These are phyloP conservation scores for Volucella zonaria DNA, from an alignment of 2,888 invertebrate species.

Conservation along the genomic window DNA sequence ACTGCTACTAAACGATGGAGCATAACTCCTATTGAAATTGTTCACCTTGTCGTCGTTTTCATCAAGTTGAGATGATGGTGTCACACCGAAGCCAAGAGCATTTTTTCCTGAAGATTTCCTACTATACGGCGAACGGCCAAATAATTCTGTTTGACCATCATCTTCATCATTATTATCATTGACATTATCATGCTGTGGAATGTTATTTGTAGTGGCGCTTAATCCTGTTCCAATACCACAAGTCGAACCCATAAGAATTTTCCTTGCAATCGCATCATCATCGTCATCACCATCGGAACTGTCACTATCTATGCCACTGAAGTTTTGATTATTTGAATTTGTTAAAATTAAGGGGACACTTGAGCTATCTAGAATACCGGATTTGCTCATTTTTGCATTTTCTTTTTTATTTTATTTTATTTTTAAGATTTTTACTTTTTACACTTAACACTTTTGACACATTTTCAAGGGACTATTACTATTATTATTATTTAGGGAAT, in stretches of 20 bases:
- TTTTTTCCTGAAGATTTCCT: slow-evolving; percentile 39
- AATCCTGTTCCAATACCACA: slow-evolving; percentile 22
- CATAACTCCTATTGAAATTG: slow-evolving; percentile 68
- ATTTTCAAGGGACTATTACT: slow-evolving; percentile 18
- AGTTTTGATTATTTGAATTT: slow-evolving; percentile 74
- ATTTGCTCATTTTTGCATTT: slow-evolving; percentile 75
- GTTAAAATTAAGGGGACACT: slow-evolving; percentile 77
- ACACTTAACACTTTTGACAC: slow-evolving; percentile 47
- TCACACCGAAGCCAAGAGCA: slow-evolving; percentile 6
- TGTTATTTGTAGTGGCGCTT: slow-evolving; percentile 28
- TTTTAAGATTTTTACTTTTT: slow-evolving; percentile 34
- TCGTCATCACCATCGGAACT: slow-evolving; percentile 73
- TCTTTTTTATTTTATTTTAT: slow-evolving; percentile 2
- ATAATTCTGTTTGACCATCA: slow-evolving; percentile 43
- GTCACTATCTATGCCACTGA: slow-evolving; percentile 73
- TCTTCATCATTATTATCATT: slow-evolving; percentile 30
- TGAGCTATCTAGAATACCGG: slow-evolving; percentile 75
- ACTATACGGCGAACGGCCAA: slow-evolving; percentile 48
- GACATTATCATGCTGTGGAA: slow-evolving; percentile 30
- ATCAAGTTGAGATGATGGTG: slow-evolving; percentile 31
- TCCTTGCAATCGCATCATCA: slow-evolving; percentile 63
- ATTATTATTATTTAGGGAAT: background rate
- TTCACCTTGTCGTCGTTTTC: slow-evolving; percentile 71
- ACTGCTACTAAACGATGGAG: slow-evolving; percentile 70
- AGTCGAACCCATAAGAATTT: slow-evolving; percentile 60